phyloP scores from a whole-genome alignment of 2,888 invertebrate genomes.

The Stegophylla sp. region DNA sequence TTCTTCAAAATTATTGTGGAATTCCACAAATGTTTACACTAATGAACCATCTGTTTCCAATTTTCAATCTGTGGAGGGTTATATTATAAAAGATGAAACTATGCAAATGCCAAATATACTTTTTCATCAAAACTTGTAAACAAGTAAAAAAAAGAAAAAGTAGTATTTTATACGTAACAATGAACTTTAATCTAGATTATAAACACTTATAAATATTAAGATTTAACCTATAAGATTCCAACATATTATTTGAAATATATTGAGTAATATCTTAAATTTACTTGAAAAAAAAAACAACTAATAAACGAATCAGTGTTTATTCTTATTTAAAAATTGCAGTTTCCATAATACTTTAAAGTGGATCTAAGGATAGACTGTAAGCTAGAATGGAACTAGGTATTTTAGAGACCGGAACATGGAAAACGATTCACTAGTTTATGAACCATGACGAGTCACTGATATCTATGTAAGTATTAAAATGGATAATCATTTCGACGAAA shows the following conservation, averaged over 20 bases:
- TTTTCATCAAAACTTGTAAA: neutral
- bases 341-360: slow-evolving; percentile 10
- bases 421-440: too few relatives aligned
- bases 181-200: too few relatives aligned
- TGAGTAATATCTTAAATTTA: too few relatives aligned
- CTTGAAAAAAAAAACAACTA: neutral
- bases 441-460: too few relatives aligned
- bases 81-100: neutral
- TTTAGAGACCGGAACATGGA: too few relatives aligned
- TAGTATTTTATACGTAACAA: too few relatives aligned
- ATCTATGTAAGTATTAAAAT: too few relatives aligned
- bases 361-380: neutral
- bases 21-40: neutral
- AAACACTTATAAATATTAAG: too few relatives aligned
- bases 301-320: neutral
- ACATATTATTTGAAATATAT: too few relatives aligned
- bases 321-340: neutral
- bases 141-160: neutral
- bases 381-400: neutral
- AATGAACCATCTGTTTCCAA: neutral
- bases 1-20: neutral
- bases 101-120: neutral
- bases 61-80: neutral
- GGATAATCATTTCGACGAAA: neutral
- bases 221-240: neutral